Base-by-base conservation (phyloP, 2,797 vertebrate genomes). In the Phrynocephalus guinanensis region DNA sequence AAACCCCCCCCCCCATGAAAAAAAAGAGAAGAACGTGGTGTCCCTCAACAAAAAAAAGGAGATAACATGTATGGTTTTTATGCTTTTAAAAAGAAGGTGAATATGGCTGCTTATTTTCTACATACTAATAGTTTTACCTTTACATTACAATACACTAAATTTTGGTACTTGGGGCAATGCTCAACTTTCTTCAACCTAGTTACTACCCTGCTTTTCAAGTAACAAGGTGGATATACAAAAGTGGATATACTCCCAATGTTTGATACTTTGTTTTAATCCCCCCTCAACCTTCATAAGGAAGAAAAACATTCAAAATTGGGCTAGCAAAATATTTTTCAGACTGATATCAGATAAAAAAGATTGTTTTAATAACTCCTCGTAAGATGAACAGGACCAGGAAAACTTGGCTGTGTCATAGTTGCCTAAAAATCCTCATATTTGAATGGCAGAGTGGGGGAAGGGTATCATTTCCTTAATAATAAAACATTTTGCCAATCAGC, bases 391-490 rank as follows among this genome's bases (percentile, higher is more conserved):
- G 7, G 66, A 24, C 8, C 5, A n/a, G 44, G 66, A 85, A 88
- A 77, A 5, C 4, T 10, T 88, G 48, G 44, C n/a, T 30, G 26
- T 83, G 85, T 60, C 52, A 38, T 70, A 82, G 79, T 6, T 30
- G 66, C 50, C 33, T 70, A 82, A 77, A 88, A 88, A 76, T 72
- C 24, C 28, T n/a, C 30, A 56, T 22, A 11, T 88, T 24, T 82
- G 18, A 52, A 76, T 86, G 71, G 72, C 52, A 56, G 52, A 13
- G 52, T 13, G 5, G 30, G 18, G 60, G 20, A 56, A 56, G 60
- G 52, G 63, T 75, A 71, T 52, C 48, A 81, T 67, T 87, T 72
- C 84, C 73, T 28, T 85, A 24, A 20, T 80, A 86, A 75, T 68
- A 20, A 66, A 22, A 24, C 56, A 80, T 79, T 79, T 80, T 87